These are phyloP conservation scores for Conchocele bisecta DNA, from an alignment of 2,888 invertebrate genomes.

Conservation along the genomic window DNA sequence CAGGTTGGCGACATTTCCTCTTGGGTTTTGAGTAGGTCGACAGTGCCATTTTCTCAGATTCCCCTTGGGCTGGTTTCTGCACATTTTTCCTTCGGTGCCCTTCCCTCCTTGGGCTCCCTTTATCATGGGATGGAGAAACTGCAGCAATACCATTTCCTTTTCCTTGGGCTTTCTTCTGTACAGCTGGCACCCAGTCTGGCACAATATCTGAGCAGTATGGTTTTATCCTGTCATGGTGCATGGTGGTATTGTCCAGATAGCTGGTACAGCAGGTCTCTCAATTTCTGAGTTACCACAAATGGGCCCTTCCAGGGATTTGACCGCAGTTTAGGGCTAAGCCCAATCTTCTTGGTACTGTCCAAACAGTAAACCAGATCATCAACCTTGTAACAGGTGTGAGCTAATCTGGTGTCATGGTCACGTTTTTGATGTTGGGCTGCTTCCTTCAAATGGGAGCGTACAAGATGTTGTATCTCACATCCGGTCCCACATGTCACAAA, in stretches of 20 bases:
- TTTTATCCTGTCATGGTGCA: constrained; percentile 25
- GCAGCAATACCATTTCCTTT: no score
- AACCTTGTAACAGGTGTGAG: neutral
- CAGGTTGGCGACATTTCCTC: no score
- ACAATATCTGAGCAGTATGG: no score
- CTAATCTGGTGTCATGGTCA: constrained; percentile 17
- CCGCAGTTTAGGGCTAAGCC: constrained; percentile 15
- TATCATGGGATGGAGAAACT: no score
- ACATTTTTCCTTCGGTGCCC: no score
- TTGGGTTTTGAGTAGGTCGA: no score
- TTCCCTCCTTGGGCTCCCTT: no score
- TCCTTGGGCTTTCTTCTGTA: no score
- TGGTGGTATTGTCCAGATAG: neutral
- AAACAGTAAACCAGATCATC: constrained; percentile 17
- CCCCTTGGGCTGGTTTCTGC: no score
- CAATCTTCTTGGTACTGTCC: constrained; percentile 10
- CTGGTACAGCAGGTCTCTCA: constrained; percentile 18
- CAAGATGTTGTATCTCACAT: constrained; percentile 4
- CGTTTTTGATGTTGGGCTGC: constrained; percentile 16
- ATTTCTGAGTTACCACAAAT: constrained; percentile 6
- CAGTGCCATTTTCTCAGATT: no score
- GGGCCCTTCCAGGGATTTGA: constrained; percentile 27
- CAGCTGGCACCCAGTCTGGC: no score
- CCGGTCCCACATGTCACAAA: constrained; percentile 8
- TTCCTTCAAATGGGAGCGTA: constrained; percentile 4